Percentiles rank a stretch among this genome's conserved stretches.
phyloP scores from a whole-genome alignment of 2,113 vertebrate genomes.

The Irena cyanogastra region DNA sequence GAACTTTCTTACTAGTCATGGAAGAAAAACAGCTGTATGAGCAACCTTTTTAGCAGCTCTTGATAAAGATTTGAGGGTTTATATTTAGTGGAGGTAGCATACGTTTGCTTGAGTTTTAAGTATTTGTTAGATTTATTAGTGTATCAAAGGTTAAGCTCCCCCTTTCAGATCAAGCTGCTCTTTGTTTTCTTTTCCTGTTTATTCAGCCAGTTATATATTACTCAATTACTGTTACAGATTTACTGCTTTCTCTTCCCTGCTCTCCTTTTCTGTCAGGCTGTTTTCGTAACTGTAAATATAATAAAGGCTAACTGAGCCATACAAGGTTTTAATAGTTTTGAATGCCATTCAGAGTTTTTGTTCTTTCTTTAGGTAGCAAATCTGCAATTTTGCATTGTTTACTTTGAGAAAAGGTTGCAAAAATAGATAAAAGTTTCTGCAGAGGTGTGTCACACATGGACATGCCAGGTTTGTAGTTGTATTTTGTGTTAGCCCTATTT shows the following conservation, averaged over 20 bases:
- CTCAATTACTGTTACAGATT: conserved; percentile 59
- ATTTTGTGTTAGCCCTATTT: not conserved
- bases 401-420: not conserved
- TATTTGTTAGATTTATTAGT: conserved; percentile 46
- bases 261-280: not conserved
- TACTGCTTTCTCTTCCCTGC: conserved; percentile 15
- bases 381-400: not conserved
- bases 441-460: not conserved
- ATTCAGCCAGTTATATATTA: conserved; percentile 62
- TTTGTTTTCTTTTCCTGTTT: conserved; percentile 63
- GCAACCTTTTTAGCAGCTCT: not conserved
- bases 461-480: not conserved
- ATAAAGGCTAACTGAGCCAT: not conserved
- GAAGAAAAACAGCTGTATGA: not conserved
- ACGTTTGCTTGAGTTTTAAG: not conserved
- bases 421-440: not conserved
- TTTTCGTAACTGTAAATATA: not conserved
- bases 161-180: conserved; percentile 41
- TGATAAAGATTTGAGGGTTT: conserved; percentile 1
- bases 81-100: not conserved
- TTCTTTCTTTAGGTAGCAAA: not conserved
- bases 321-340: not conserved
- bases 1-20: not conserved
- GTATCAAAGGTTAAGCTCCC: conserved; percentile 63
- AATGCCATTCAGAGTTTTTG: not conserved